Base-by-base conservation (phyloP, 2,113 vertebrate species). In the Benitochromis conjunctus region DNA sequence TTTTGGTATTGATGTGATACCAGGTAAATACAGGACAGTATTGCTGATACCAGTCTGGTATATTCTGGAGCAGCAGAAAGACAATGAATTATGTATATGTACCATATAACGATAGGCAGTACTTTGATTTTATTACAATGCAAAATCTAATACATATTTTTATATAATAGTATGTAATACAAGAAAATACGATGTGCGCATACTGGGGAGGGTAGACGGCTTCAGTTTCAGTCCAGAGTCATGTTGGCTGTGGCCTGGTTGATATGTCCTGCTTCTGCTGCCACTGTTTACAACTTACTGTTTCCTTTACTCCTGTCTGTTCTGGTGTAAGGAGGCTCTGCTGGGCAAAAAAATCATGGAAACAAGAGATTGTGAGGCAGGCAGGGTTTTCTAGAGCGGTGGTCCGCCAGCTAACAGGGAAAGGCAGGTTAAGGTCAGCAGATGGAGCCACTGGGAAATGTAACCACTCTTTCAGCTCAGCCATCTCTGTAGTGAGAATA, bases 301-400 rank as follows among this genome's bases (percentile, higher is more conserved):
- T 64, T 36, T 69, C 0, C 0, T 43, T 24, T 41, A 14, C 36
- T 66, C 6, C 36, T 24, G 11, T 66, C 12, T 41, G 18, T 21
- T 41, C 12, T 0, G 4, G 36, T 24, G 11, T 69, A 21, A 41
- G 19, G 9, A n/a, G 62, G 34, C 21, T 38, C 19, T 66, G 62
- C 18, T n/a, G 11, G 34, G 10, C 10, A 38, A 36, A 11, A 38
- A 13, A 38, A 0, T 18, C 10, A 66, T 36, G 31, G 10, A 2
- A 41, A 21, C 1, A 38, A 36, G 3, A 69, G 10, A 24, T 24
- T 13, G 60, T 36, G 34, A 64, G 60, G 31, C 14, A 18, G 14
- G 0, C 2, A 38, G 34, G 34, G 18, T 64, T 36, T 14, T 36
- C 19, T 64, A 36, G 34, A 19, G 6, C 7, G 60, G 19, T 64